These are phyloP conservation scores for Rhogogaster chlorosoma DNA, from an alignment of 2,888 invertebrate genomes.

Conservation along the genomic window DNA sequence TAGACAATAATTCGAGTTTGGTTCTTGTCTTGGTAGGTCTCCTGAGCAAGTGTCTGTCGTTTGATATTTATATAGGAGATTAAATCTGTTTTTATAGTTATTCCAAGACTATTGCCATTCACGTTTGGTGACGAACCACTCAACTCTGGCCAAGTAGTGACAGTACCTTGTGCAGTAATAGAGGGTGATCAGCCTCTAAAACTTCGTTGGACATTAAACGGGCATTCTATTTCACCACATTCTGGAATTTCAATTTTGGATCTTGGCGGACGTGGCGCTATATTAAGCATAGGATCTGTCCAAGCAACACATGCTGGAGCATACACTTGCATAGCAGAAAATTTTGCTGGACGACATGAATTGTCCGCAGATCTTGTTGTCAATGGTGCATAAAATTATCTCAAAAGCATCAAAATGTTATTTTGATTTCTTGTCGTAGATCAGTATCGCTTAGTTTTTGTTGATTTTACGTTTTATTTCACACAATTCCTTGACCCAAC, in stretches of 20 bases:
- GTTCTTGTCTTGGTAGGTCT: constrained; percentile 24
- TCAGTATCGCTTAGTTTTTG: constrained; percentile 54
- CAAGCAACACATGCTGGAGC: constrained; percentile 81
- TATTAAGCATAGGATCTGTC: constrained; percentile 81
- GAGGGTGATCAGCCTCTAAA: constrained; percentile 84
- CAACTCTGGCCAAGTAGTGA: constrained; percentile 82
- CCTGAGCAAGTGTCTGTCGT: neutral
- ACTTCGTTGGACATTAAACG: constrained; percentile 82
- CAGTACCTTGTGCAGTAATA: constrained; percentile 82
- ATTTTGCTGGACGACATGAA: constrained; percentile 80
- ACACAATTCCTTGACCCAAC: constrained; percentile 53
- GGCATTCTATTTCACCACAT: constrained; percentile 75
- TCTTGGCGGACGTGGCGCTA: constrained; percentile 84
- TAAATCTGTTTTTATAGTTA: constrained; percentile 69
- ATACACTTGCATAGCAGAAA: constrained; percentile 82
- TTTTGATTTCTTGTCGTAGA: constrained; percentile 67
- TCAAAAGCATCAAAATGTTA: constrained; percentile 53
- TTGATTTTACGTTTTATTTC: constrained; percentile 50
- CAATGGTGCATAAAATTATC: constrained; percentile 75
- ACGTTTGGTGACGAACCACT: constrained; percentile 82
- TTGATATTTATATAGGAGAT: neutral
- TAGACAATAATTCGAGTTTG: neutral
- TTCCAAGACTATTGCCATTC: constrained; percentile 77
- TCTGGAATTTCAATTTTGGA: constrained; percentile 80
- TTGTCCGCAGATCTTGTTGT: constrained; percentile 80